phyloP scores from a whole-genome alignment of 2,888 invertebrate genomes.

The Microchrysa polita region DNA sequence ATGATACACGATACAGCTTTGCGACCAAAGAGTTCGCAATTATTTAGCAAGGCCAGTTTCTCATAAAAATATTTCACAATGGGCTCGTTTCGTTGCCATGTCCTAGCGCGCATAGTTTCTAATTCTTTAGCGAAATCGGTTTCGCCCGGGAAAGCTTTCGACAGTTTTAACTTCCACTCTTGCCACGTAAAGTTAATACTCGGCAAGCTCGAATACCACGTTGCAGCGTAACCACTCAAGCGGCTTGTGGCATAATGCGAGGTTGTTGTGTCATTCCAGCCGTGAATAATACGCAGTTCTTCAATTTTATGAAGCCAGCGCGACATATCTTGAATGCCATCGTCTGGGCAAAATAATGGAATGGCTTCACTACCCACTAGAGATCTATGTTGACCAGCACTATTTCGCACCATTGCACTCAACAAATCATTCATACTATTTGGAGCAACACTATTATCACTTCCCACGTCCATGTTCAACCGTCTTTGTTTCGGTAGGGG shows the following conservation, averaged over 20 bases:
- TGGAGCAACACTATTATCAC: neutral
- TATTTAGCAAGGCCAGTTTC: conserved; percentile 43
- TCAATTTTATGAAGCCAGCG: conserved; percentile 31
- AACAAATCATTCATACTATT: neutral
- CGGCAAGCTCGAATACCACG: conserved; percentile 46
- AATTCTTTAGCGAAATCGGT: conserved; percentile 38
- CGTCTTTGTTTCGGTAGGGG: conserved; percentile 2
- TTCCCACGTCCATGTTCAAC: neutral
- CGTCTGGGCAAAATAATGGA: conserved; percentile 45
- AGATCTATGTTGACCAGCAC: neutral
- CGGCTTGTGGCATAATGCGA: conserved; percentile 38
- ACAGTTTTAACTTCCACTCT: conserved; percentile 45
- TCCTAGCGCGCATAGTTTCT: conserved; percentile 38
- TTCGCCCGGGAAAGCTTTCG: conserved; percentile 44
- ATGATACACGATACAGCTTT: conserved; percentile 45
- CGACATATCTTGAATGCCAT: conserved; percentile 32
- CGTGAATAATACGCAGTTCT: conserved; percentile 43
- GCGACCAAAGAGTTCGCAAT: conserved; percentile 21
- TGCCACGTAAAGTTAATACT: conserved; percentile 42
- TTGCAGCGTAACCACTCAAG: conserved; percentile 29
- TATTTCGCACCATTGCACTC: no score
- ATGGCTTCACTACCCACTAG: conserved; percentile 10
- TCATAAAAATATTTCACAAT: conserved; percentile 44
- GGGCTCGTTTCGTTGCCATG: conserved; percentile 33
- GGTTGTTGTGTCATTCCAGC: conserved; percentile 44